Conservation (phyloP, 2,888 invertebrate species). For the Ectobius pallidus region DNA sequence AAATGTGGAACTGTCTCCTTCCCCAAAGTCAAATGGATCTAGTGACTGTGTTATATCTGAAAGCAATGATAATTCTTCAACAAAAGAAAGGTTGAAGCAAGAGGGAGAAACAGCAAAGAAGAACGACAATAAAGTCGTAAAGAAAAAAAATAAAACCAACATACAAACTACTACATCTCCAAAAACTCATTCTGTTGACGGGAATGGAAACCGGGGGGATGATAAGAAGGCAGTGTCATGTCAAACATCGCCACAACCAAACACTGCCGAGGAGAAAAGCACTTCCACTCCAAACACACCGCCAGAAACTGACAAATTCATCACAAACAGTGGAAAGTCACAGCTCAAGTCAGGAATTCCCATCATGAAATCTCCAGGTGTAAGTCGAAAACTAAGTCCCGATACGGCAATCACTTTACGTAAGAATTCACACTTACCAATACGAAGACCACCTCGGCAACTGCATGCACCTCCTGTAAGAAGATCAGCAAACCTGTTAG, state of each 20-base stretch:
- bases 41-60: no score
- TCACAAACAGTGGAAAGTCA: neutral
- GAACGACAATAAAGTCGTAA: no score
- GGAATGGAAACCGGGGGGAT: no score
- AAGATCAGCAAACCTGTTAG: slow-evolving; percentile 37
- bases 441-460: slow-evolving; percentile 1
- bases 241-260: slow-evolving; percentile 7
- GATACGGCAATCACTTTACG: neutral
- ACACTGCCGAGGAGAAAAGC: neutral
- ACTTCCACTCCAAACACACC: neutral
- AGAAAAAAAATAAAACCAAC: no score
- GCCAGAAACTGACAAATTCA: neutral
- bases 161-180: no score
- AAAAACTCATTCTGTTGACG: no score
- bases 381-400: neutral
- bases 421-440: slow-evolving; percentile 29
- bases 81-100: no score
- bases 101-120: no score
- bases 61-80: no score
- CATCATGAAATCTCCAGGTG: slow-evolving; percentile 31
- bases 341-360: slow-evolving; percentile 35
- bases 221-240: neutral
- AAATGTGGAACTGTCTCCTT: neutral
- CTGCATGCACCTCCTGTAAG: slow-evolving; percentile 29
- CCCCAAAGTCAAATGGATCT: slow-evolving; percentile 45